Conservation (phyloP, 2,888 invertebrate genomes). For the Sinodicranocentrus sp. region DNA sequence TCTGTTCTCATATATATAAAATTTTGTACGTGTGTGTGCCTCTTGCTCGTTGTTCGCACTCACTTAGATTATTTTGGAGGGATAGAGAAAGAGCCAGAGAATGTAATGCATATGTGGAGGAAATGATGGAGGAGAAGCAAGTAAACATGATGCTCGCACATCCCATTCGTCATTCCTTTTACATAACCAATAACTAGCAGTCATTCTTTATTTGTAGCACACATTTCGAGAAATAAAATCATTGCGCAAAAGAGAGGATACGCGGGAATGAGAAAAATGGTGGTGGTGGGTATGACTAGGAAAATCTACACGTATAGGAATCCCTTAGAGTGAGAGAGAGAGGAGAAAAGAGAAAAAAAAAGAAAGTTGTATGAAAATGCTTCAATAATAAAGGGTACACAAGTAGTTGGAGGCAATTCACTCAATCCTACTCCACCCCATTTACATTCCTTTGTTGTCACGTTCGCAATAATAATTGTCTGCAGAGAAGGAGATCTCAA, state of each 20-base stretch:
- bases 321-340: not conserved
- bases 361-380: not conserved
- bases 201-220: conserved; percentile 37
- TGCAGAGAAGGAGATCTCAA: conserved; percentile 14
- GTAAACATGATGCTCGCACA: conserved; percentile 35
- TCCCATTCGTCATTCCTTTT: conserved; percentile 40
- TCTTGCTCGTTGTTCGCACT: not conserved
- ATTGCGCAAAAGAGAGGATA: conserved; percentile 10
- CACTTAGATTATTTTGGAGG: conserved; percentile 15
- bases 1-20: conserved; percentile 23
- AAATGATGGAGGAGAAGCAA: conserved; percentile 55
- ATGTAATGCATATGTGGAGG: conserved; percentile 1
- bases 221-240: conserved; percentile 28
- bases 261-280: not conserved
- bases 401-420: conserved; percentile 8
- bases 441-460: conserved; percentile 28
- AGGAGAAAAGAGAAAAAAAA: not conserved
- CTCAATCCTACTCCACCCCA: conserved; percentile 22
- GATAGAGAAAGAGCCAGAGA: not conserved
- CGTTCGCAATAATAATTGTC: conserved; percentile 24
- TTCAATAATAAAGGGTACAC: not conserved
- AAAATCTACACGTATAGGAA: too few species aligned
- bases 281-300: not conserved
- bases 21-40: conserved; percentile 5
- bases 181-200: conserved; percentile 48